phyloP scores from a whole-genome alignment of 2,797 vertebrate species.

The Phalloptychus januarius region DNA sequence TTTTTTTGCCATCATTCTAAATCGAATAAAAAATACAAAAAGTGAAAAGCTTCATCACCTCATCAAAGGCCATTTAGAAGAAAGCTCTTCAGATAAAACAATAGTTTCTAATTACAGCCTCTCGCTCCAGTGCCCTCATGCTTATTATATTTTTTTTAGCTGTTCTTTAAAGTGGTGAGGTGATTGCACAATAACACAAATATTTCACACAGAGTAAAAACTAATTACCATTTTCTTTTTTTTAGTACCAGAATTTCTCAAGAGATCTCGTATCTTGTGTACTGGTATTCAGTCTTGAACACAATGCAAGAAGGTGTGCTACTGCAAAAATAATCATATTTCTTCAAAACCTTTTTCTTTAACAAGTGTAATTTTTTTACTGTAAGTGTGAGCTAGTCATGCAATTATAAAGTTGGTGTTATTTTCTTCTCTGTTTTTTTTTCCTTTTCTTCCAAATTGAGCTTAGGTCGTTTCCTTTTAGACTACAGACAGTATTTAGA shows the following conservation, averaged over 20 bases:
- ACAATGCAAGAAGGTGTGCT: slow-evolving; percentile 79
- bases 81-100: slow-evolving; percentile 15
- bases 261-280: too few relatives aligned
- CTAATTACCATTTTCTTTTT: slow-evolving; percentile 50
- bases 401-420: slow-evolving; percentile 65
- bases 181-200: slow-evolving; percentile 75
- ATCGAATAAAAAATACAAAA: slow-evolving; percentile 19
- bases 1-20: slow-evolving; percentile 38
- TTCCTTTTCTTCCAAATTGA: slow-evolving; percentile 28
- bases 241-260: slow-evolving; percentile 70
- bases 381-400: slow-evolving; percentile 75
- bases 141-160: slow-evolving; percentile 51
- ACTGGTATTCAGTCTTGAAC: slow-evolving; percentile 57
- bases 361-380: slow-evolving; percentile 42
- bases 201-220: slow-evolving; percentile 76
- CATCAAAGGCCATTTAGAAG: slow-evolving; percentile 43
- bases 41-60: slow-evolving; percentile 15
- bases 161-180: slow-evolving; percentile 62
- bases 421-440: slow-evolving; percentile 21
- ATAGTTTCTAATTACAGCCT: slow-evolving; percentile 38
- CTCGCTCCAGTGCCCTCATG: slow-evolving; percentile 52
- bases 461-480: slow-evolving; percentile 39
- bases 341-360: slow-evolving; percentile 70
- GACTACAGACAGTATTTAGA: slow-evolving; percentile 45
- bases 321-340: slow-evolving; percentile 70